Evolutionary conservation across 2,113 vertebrate genomes (phyloP), one percentile per base, ranked within the genome.

Genomic region (Tauraco erythrolophus): DNA sequence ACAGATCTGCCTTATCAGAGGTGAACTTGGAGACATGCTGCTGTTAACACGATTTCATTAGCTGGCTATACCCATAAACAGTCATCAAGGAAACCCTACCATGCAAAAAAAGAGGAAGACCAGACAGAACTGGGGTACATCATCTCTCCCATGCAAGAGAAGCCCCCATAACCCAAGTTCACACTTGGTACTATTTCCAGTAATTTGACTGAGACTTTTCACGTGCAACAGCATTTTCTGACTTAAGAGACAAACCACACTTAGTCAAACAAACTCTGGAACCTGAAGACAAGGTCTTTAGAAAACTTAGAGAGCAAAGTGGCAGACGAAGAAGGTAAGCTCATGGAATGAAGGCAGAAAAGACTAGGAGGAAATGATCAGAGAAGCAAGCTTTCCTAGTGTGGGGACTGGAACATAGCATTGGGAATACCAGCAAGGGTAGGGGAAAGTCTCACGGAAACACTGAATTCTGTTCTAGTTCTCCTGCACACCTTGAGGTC

Each of bases 1-100:
- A 88, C 10, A 79, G 75, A 85, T 92, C 37, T 97, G 71, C 51
- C 89, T 95, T 92, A 87, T 64, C 77, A 89, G 30, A 95, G 80
- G 48, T 84, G 51, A 97, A 78, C 35, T 74, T 61, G 24, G 64
- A 91, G 57, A 91, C 21, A 88, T 19, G 25, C 23, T 93, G 51
- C 23, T 62, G 53, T 62, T 70, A 88, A 57, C 15, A 15, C 19
- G 48, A 33, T 10, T 15, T 37, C 33, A 43, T 71, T 54, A 51
- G 24, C 11, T 71, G 35, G 11, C 31, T 78, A 66, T 56, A 71
- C 23, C 65, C 18, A 57, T 31, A 33, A 76, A 60, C n/a, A 61
- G 19, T 27, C 51, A 68, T 12, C 41, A 65, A 53, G 8, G 24
- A 89, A 64, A 51, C 46, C 33, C 37, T 66, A 82, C 19, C 28